A percentile compares a stretch with the other conserved stretches of the same genome.
These are phyloP conservation scores for Pygoscelis antarcticus DNA, from an alignment of 2,113 vertebrate species.

Conservation along the genomic window DNA sequence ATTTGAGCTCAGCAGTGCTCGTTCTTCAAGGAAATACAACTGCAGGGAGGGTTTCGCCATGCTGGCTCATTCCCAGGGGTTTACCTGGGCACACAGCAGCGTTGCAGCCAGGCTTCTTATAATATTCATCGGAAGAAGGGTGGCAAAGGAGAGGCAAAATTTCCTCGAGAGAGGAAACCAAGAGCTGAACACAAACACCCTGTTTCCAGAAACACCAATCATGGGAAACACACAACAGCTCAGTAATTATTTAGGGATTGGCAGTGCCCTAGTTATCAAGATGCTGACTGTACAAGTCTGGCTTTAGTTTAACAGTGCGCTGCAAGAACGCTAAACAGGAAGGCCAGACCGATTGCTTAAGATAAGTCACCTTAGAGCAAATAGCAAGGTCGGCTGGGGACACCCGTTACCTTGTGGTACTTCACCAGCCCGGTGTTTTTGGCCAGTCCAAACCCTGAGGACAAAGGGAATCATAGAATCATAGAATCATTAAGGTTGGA, in stretches of 20 bases:
- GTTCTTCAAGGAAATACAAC: neutral
- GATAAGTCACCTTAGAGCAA: neutral
- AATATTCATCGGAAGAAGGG: neutral
- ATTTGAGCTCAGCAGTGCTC: neutral
- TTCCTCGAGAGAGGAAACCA: neutral
- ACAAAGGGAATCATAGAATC: neutral
- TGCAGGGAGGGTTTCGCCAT: neutral
- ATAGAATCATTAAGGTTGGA: no score
- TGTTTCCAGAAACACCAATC: neutral
- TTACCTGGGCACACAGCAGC: neutral
- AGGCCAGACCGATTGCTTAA: neutral
- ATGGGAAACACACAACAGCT: neutral
- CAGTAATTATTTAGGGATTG: neutral
- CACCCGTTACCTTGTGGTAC: neutral
- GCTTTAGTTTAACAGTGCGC: neutral
- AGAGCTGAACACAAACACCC: neutral
- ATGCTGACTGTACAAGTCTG: neutral
- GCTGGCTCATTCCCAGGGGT: neutral
- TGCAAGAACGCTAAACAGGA: neutral
- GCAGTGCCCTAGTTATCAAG: neutral
- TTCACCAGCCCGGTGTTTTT: neutral
- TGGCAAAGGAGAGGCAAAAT: neutral
- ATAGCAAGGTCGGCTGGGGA: neutral
- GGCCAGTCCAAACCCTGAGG: neutral
- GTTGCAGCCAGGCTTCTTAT: neutral